Evolutionary conservation across 2,797 vertebrate species (phyloP), one percentile per base, ranked within the genome.

Genomic region (Numenius phaeopus): DNA sequence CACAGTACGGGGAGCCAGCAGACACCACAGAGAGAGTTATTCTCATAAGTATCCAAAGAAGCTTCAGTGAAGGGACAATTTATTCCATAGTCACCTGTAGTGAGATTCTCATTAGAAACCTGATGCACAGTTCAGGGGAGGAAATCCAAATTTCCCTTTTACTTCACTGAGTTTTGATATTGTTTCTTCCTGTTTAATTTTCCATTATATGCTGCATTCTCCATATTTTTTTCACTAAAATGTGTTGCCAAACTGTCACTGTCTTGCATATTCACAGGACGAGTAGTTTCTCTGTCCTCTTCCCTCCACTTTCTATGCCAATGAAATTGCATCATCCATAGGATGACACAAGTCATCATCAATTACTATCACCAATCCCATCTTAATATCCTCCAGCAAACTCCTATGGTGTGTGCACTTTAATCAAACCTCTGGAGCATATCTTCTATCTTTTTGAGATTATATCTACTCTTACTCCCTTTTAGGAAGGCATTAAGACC

Each of bases 361-460:
- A 9, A 11, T 64, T 69, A 65, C 49, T 52, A 57, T 54, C 10
- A n/a, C 5, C 14, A 11, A 14, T 39, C 6, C 64, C 0, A 0
- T 30, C 22, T 82, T 47, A 29, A 50, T 46, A 57, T 14, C 32
- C 23, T 61, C 13, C 29, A 30, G 21, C 11, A 86, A 70, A 55
- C 3, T 57, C 5, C 14, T 47, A 4, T 1, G 5, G 2, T 47
- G 3, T 10, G 5, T 50, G 26, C 15, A 65, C 16, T 72, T 61
- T 17, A 81, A 32, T 12, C 3, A 79, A 40, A 72, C 5, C 9
- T 54, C 44, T 75, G 14, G 11, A 84, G 2, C 26, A 46, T 37
- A 2, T 9, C 12, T 54, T 61, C 1, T 22, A 4, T 34, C 0
- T 59, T 64, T 73, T 67, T 76, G 3, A 30, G 7, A 18, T 39